Base-by-base conservation (phyloP, 2,888 invertebrate genomes). In the Tinea semifulvella region DNA sequence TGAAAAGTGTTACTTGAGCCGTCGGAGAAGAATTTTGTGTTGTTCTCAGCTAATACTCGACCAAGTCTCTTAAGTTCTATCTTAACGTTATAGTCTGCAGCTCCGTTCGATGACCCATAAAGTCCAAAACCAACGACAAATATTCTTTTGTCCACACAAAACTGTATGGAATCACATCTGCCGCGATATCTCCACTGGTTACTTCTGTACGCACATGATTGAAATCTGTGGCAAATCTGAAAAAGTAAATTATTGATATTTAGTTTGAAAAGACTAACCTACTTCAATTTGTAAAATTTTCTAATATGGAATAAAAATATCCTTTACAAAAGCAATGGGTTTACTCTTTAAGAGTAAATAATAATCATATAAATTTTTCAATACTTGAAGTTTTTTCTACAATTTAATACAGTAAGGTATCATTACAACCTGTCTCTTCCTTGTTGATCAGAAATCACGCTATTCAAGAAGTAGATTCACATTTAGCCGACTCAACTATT, bases 171-270 rank as follows among this genome's bases (percentile, higher is more conserved):
- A 68, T 98, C 98, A 66, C 96, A 96, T 44, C 97, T 87, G 1
- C 97, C 97, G 54, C 98, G 85, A 68, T 98, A 98, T 45, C 97
- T 87, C 97, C 98, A 98, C 67, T 98, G 97, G 64, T 97, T 98
- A 59, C 94, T 94, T 55, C 97, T 87, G 71, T 96, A 97, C 3
- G 97, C 97, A 60, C 96, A 96, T 7, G 96, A 96, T 70, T 96
- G 95, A 67, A 98, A 98, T 65, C 97, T 85, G 75, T 96, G 96
- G 61, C 96, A 96, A 44, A 95, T 91, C 89, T 94, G 81, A 10
- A 68, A 68, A 44, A 56, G 52, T 8, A 10, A 42, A 10, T 35
- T 14, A 27, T 17, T 38, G 5, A 17, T 4, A 17, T n/a, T n/a
- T n/a, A n/a, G n/a, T n/a, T n/a, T n/a, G n/a, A n/a, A n/a, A n/a